Conservation (phyloP, 2,113 vertebrate genomes). For the Suricata suricatta region DNA sequence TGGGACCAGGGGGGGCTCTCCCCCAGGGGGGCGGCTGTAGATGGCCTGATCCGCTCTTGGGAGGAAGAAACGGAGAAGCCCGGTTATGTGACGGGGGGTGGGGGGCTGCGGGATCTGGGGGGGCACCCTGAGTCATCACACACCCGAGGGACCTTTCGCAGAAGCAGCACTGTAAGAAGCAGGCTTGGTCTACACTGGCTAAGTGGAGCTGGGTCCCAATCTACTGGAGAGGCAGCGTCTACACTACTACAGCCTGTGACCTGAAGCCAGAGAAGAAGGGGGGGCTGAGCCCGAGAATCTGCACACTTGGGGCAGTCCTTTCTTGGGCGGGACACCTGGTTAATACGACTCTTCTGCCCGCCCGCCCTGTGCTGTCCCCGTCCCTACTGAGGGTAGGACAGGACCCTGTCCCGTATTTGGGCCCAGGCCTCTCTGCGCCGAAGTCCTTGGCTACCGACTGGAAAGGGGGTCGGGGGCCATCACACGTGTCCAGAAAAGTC, state of each 20-base stretch:
- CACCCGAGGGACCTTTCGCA: not conserved
- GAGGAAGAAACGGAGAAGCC: constrained; percentile 68
- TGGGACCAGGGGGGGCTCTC: constrained; percentile 56
- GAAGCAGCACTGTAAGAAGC: not conserved
- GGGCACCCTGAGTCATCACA: not conserved
- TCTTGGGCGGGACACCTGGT: not conserved
- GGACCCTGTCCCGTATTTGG: fast-evolving
- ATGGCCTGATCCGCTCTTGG: constrained; percentile 76
- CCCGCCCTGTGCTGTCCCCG: not conserved
- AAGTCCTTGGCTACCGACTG: not conserved
- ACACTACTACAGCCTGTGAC: not conserved
- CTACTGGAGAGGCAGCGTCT: not conserved
- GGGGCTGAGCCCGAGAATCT: not conserved
- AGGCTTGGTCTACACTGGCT: not conserved
- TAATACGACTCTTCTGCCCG: not conserved
- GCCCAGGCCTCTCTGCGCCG: not conserved
- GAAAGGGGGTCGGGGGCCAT: fast-evolving
- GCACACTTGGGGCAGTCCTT: not conserved
- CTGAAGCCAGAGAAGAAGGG: not conserved
- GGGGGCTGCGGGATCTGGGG: not conserved
- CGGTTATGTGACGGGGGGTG: constrained; percentile 32
- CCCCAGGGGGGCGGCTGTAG: constrained; percentile 66
- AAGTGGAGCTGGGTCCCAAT: not conserved
- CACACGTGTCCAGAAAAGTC: not conserved
- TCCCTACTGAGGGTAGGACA: not conserved